phyloP scores from a whole-genome alignment of 2,888 invertebrate genomes.

The Zele albiditarsus region DNA sequence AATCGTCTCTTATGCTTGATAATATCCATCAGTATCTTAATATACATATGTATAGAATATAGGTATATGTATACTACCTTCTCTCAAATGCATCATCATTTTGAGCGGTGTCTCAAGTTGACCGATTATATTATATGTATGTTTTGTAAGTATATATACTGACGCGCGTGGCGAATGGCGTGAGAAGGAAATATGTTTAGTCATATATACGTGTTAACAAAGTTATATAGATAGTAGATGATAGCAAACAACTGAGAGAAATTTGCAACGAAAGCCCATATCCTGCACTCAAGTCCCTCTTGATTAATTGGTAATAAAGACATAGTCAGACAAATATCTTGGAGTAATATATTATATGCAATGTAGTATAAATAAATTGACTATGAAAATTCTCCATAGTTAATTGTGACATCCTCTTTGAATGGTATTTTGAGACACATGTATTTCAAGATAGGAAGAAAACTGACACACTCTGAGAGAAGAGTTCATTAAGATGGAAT shows the following conservation, averaged over 20 bases:
- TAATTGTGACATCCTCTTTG: background rate
- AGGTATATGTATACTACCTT: background rate
- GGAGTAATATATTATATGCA: background rate
- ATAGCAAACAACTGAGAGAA: background rate
- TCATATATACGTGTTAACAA: background rate
- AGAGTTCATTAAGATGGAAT: no score
- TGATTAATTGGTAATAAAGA: background rate
- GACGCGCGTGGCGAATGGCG: background rate
- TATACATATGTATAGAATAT: background rate
- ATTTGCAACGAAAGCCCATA: background rate
- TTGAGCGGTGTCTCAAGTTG: background rate
- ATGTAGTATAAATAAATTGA: background rate
- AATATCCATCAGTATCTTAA: background rate
- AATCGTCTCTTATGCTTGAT: slow-evolving; percentile 2
- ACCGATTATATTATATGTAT: background rate
- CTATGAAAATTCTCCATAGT: background rate
- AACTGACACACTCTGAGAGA: no score
- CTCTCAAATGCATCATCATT: background rate
- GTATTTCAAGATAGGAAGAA: background rate
- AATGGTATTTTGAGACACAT: background rate
- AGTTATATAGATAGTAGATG: background rate
- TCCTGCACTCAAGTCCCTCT: background rate
- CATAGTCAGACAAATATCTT: background rate
- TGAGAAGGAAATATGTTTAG: background rate
- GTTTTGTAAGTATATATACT: background rate